Conservation (phyloP, 1,140 invertebrate genomes). For the Drosophila bifasciata region DNA sequence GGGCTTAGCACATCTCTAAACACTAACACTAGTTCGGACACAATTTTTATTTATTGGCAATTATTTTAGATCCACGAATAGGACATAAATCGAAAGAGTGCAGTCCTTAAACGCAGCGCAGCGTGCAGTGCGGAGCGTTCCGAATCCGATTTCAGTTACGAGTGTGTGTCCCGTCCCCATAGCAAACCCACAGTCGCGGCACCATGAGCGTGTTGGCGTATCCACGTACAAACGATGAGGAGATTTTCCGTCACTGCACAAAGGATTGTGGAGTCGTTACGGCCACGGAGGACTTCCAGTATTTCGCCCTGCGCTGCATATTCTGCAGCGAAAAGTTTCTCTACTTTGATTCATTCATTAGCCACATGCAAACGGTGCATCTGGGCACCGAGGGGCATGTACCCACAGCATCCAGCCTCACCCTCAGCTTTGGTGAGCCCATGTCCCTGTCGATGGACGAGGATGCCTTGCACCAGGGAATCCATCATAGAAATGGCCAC, state of each 20-base stretch:
- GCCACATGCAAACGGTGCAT: slow-evolving; percentile 78
- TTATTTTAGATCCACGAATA: slow-evolving; percentile 34
- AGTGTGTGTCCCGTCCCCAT: too few species aligned
- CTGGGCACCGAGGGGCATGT: slow-evolving; percentile 43
- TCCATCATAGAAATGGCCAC: slow-evolving; percentile 30
- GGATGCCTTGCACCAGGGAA: slow-evolving; percentile 3
- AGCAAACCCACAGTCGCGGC: slow-evolving; percentile 33
- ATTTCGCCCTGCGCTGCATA: slow-evolving; percentile 70
- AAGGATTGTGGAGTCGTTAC: slow-evolving; percentile 81
- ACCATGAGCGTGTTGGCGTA: slow-evolving; percentile 81
- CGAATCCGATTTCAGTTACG: slow-evolving; percentile 2
- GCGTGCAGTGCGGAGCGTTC: slow-evolving; percentile 34
- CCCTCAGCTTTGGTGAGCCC: slow-evolving; percentile 34
- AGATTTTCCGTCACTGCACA: slow-evolving; percentile 77
- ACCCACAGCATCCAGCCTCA: neutral
- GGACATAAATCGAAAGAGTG: slow-evolving; percentile 34
- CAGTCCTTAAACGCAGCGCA: slow-evolving; percentile 17
- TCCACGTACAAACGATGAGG: slow-evolving; percentile 82
- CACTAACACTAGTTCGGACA: slow-evolving; percentile 52
- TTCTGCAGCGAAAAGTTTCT: slow-evolving; percentile 77
- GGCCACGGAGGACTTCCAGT: slow-evolving; percentile 81
- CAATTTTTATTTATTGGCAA: slow-evolving; percentile 39
- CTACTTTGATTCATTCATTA: slow-evolving; percentile 80
- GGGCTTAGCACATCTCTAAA: slow-evolving; percentile 41
- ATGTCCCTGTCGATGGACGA: slow-evolving; percentile 48